phyloP scores from a whole-genome alignment of 2,797 vertebrate genomes.

The Premnoplex brunnescens region DNA sequence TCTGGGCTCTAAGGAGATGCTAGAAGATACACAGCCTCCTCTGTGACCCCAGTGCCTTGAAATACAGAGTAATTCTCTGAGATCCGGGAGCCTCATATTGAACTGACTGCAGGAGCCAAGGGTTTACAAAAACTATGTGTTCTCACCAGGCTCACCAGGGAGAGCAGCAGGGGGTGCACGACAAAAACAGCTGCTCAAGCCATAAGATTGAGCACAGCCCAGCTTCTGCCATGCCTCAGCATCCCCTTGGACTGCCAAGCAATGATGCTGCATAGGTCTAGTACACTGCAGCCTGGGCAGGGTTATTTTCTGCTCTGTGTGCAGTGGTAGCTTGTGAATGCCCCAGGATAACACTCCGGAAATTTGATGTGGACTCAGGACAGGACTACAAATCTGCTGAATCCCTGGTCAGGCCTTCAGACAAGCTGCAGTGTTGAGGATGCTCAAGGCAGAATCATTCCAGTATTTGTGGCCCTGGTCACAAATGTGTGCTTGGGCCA shows the following conservation, averaged over 20 bases:
- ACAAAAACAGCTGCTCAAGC: neutral
- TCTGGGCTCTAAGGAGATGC: neutral
- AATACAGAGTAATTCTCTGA: neutral
- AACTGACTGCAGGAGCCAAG: neutral
- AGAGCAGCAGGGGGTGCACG: neutral
- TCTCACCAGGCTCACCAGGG: neutral
- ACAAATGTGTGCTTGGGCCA: neutral
- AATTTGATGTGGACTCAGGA: neutral
- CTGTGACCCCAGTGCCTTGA: accelerated
- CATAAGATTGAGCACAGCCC: neutral
- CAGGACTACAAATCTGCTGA: neutral
- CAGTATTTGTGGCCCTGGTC: neutral
- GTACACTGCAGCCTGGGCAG: neutral
- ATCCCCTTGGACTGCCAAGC: neutral
- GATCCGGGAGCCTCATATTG: neutral
- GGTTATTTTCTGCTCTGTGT: neutral
- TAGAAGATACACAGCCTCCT: neutral
- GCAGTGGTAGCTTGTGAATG: neutral
- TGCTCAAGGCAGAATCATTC: neutral
- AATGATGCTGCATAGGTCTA: accelerated
- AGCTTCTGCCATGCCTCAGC: neutral
- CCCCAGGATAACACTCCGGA: neutral
- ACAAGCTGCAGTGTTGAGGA: neutral
- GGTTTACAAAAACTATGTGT: neutral
- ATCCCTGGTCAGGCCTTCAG: neutral